Evolutionary conservation across 2,888 invertebrate species (phyloP).

Genomic region (Therioaphis trifolii): DNA sequence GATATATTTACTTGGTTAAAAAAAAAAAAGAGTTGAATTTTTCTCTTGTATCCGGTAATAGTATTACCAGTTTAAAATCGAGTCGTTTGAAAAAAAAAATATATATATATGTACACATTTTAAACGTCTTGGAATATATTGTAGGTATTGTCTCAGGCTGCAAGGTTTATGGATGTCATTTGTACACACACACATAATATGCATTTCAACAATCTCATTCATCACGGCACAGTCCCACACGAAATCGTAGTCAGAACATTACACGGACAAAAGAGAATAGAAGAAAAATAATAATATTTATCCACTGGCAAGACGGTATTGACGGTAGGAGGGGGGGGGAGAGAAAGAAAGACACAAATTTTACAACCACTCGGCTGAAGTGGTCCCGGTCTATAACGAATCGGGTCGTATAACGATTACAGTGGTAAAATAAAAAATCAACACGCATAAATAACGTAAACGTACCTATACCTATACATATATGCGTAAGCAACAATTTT

Average conservation of each 20-base stretch:
- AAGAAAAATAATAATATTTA: background rate
- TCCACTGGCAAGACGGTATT: background rate
- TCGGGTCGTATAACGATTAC: constrained; percentile 22
- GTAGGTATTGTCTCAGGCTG: background rate
- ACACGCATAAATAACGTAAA: background rate
- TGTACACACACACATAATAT: background rate
- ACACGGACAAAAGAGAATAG: background rate
- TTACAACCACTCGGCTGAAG: background rate
- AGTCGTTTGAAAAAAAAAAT: background rate
- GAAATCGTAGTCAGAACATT: constrained; percentile 4
- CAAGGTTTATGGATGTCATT: background rate
- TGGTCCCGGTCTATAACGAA: background rate
- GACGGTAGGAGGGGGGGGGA: background rate
- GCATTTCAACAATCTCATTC: constrained; percentile 48
- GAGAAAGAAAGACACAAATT: background rate
- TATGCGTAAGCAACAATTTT: background rate
- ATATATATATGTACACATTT: background rate
- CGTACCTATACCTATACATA: background rate
- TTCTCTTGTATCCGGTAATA: background rate
- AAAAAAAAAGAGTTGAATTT: background rate
- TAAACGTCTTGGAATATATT: background rate
- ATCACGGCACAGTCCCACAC: constrained; percentile 26
- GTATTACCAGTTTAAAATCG: constrained; percentile 14
- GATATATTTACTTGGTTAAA: background rate
- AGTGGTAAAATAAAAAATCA: background rate